phyloP scores from a whole-genome alignment of 2,797 vertebrate genomes.

The Poecile montanus region DNA sequence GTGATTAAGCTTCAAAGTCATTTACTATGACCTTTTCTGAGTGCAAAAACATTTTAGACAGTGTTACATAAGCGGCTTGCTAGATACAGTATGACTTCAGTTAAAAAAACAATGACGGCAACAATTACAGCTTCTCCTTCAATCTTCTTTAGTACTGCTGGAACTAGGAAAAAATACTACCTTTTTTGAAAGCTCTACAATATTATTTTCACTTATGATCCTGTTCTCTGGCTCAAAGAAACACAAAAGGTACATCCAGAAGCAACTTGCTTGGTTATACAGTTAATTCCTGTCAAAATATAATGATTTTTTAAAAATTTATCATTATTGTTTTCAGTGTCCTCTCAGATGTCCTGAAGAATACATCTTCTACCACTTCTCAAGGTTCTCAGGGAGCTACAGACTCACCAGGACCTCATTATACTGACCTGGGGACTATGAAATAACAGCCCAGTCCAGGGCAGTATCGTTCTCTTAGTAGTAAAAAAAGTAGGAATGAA shows the following conservation, averaged over 20 bases:
- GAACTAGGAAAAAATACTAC: not conserved
- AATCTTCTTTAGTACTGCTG: not conserved
- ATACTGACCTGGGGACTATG: not conserved
- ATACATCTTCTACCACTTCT: not conserved
- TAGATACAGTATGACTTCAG: not conserved
- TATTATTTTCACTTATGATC: not conserved
- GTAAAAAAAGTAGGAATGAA: not conserved
- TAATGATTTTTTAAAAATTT: not conserved
- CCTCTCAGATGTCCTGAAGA: not conserved
- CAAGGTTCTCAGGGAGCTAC: not conserved
- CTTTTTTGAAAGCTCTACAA: not conserved
- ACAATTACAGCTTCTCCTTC: not conserved
- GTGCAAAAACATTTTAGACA: not conserved
- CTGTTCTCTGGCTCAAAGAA: not conserved
- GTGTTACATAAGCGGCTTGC: not conserved
- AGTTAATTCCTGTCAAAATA: not conserved
- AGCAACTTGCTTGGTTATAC: not conserved
- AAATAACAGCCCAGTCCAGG: not conserved
- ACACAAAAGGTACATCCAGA: not conserved
- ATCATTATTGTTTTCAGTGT: not conserved
- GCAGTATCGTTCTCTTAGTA: not conserved
- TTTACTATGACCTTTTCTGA: slow-evolving; percentile 28
- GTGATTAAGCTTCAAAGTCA: slow-evolving; percentile 10
- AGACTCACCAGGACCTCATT: not conserved
- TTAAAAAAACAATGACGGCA: not conserved